Evolutionary conservation across 2,888 invertebrate species (phyloP).

Genomic region (Protodeltote pygarga): DNA sequence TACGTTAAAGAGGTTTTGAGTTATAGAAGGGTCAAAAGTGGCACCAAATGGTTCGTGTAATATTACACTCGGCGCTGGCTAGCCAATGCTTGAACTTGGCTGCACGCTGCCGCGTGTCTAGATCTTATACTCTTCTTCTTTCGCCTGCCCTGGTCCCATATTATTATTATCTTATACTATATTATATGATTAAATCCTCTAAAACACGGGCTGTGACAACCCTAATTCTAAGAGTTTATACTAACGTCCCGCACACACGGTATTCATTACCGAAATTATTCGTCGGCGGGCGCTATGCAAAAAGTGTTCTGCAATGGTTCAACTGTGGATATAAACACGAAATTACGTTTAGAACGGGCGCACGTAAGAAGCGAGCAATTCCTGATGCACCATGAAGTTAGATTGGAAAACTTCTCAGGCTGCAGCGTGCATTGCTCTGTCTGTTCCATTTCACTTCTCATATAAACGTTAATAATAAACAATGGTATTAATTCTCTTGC

Average conservation of each 20-base stretch:
- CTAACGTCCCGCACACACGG: conserved; percentile 45
- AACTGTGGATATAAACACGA: conserved; percentile 51
- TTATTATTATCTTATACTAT: no score
- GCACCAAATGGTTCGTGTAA: no score
- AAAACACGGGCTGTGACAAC: no score
- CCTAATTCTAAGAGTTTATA: conserved; percentile 52
- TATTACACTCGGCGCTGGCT: no score
- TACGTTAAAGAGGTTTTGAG: no score
- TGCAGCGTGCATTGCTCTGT: conserved; percentile 69
- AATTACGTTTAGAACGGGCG: conserved; percentile 66
- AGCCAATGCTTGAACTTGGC: no score
- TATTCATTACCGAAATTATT: conserved; percentile 51
- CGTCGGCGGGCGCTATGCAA: conserved; percentile 31
- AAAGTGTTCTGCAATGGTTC: conserved; percentile 34
- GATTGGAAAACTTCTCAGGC: conserved; percentile 77
- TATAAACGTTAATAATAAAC: conserved; percentile 52
- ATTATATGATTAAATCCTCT: no score
- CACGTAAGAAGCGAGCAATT: conserved; percentile 69
- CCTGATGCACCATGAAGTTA: conserved; percentile 77
- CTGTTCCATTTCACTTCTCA: conserved; percentile 60
- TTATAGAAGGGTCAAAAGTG: no score
- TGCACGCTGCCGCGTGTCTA: no score
- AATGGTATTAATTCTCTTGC: no score
- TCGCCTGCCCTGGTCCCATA: no score
- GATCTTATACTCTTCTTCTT: no score